phyloP scores from a whole-genome alignment of 2,797 vertebrate genomes.

The Kryptopterus vitreolus region DNA sequence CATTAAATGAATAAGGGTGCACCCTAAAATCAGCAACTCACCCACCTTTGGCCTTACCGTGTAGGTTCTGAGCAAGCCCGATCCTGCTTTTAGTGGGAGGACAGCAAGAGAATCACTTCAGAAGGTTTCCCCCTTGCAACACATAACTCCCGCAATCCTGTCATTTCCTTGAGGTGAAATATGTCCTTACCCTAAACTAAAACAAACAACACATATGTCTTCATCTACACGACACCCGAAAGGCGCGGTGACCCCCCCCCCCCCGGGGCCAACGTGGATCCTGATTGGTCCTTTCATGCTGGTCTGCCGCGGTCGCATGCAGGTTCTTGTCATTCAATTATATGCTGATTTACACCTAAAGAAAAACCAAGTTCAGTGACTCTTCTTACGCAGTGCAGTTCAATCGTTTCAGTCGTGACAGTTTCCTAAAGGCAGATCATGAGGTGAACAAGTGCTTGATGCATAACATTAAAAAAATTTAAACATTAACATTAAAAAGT shows the following conservation, averaged over 20 bases:
- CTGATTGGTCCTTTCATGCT: constrained; percentile 39
- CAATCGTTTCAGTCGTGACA: constrained; percentile 37
- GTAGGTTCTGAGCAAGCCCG: constrained; percentile 69
- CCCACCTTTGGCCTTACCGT: constrained; percentile 45
- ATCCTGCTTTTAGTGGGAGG: constrained; percentile 60
- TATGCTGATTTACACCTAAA: constrained; percentile 44
- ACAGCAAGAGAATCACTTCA: constrained; percentile 70
- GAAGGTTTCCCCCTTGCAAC: constrained; percentile 62
- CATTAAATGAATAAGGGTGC: constrained; percentile 10
- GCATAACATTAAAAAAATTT: too few species aligned
- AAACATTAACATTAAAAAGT: too few species aligned
- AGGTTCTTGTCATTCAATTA: constrained; percentile 65
- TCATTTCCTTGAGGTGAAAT: constrained; percentile 72
- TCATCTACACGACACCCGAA: constrained; percentile 67
- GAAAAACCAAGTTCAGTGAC: constrained; percentile 57
- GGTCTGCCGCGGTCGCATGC: constrained; percentile 30
- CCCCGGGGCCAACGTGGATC: constrained; percentile 13
- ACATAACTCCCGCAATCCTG: constrained; percentile 64
- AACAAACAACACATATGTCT: constrained; percentile 79
- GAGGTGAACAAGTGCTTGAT: not conserved
- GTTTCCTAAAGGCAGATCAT: constrained; percentile 23
- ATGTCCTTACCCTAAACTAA: constrained; percentile 72
- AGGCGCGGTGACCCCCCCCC: constrained; percentile 37
- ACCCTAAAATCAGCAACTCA: constrained; percentile 4
- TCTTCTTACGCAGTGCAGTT: constrained; percentile 59